phyloP scores from a whole-genome alignment of 2,797 vertebrate genomes.

The Acanthis flammea region DNA sequence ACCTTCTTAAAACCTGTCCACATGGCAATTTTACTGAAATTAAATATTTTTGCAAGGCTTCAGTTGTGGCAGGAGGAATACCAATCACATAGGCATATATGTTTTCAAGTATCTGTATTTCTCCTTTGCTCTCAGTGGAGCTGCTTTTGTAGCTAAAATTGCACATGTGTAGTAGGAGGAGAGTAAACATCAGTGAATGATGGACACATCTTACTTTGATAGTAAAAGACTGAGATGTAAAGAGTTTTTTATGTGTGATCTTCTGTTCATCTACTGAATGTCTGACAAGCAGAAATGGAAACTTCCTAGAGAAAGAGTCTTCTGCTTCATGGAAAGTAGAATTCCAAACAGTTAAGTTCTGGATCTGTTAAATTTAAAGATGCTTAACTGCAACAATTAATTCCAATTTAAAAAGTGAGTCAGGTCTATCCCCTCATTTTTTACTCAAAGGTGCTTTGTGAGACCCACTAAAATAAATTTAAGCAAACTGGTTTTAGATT shows the following conservation, averaged over 20 bases:
- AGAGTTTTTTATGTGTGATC: neutral
- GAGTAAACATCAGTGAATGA: neutral
- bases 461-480: neutral
- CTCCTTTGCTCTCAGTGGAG: neutral
- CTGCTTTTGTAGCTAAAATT: neutral
- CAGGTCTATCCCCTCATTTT: neutral
- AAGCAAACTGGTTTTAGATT: neutral
- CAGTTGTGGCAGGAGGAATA: neutral
- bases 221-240: neutral
- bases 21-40: neutral
- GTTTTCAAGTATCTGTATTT: neutral
- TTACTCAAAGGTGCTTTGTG: neutral
- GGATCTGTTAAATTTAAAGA: neutral
- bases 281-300: neutral
- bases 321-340: neutral
- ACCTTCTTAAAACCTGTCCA: neutral
- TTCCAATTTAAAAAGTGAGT: neutral
- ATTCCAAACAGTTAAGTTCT: neutral
- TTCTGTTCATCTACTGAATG: neutral
- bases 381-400: neutral
- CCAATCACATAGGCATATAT: neutral
- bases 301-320: neutral
- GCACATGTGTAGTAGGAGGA: neutral
- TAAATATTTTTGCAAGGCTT: neutral
- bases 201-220: neutral